phyloP scores from a whole-genome alignment of 2,797 vertebrate genomes.

The Alosa sapidissima region DNA sequence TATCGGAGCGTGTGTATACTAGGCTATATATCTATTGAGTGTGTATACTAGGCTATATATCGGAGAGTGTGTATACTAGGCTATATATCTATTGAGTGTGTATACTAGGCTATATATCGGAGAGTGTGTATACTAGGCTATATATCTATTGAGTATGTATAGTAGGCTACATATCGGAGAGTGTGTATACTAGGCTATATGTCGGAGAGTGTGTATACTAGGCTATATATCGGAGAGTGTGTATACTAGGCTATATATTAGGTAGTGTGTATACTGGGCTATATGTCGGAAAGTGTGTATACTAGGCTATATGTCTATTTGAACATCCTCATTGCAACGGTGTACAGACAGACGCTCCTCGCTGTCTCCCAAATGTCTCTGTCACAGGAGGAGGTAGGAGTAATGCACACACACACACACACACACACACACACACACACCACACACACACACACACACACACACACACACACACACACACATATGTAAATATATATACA shows the following conservation, averaged over 20 bases:
- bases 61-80: no score
- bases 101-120: background rate
- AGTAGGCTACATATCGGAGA: background rate
- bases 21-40: no score
- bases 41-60: background rate
- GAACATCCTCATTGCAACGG: slow-evolving; percentile 21
- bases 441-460: background rate
- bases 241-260: background rate
- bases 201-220: no score
- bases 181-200: background rate
- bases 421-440: no score
- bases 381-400: no score
- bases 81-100: background rate
- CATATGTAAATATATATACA: no score
- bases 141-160: background rate
- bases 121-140: no score
- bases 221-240: background rate
- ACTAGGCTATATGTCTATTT: background rate
- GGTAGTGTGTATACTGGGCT: no score
- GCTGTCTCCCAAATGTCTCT: slow-evolving; percentile 5
- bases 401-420: background rate
- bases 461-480: background rate
- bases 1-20: no score
- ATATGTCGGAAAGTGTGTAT: background rate
- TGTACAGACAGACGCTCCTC: no score